Percentiles rank a stretch among this genome's conserved stretches.
Conservation (phyloP, 2,113 vertebrate species). For the Empidonax alnorum region DNA sequence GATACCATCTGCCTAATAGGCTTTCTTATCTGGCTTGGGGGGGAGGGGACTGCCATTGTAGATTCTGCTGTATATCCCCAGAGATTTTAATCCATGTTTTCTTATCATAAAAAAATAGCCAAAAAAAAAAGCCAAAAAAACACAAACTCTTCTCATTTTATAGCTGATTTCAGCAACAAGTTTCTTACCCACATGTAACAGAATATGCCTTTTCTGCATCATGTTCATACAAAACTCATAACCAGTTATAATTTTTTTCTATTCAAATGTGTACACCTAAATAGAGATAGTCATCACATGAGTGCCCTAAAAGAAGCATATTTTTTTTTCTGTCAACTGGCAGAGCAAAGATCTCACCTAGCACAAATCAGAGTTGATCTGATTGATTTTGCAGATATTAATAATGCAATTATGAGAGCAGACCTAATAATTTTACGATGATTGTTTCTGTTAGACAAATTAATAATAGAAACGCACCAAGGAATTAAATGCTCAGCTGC, state of each 20-base stretch:
- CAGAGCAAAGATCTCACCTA: not conserved
- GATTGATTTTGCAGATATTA: slow-evolving; percentile 29
- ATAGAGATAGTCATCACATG: not conserved
- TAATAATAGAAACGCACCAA: slow-evolving; percentile 35
- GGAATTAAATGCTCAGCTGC: slow-evolving; percentile 45
- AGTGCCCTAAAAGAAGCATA: not conserved
- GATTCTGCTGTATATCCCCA: slow-evolving; percentile 43
- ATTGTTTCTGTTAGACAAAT: slow-evolving; percentile 41
- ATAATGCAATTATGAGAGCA: not conserved
- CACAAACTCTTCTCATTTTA: slow-evolving; percentile 14
- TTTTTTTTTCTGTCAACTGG: not conserved
- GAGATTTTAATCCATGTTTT: slow-evolving; percentile 52
- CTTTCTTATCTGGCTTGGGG: slow-evolving; percentile 40
- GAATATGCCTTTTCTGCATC: slow-evolving; percentile 15
- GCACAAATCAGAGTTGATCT: not conserved
- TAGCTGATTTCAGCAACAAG: slow-evolving; percentile 66
- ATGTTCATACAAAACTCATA: not conserved
- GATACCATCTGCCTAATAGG: slow-evolving; percentile 73
- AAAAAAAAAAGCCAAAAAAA: no score
- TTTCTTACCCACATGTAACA: slow-evolving; percentile 22
- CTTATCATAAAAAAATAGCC: slow-evolving; percentile 10
- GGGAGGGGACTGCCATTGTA: not conserved
- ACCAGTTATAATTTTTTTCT: not conserved
- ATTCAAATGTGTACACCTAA: not conserved
- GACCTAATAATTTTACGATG: not conserved